These are phyloP conservation scores for Hystrix cristata DNA, from an alignment of 2,113 vertebrate species.

Conservation along the genomic window DNA sequence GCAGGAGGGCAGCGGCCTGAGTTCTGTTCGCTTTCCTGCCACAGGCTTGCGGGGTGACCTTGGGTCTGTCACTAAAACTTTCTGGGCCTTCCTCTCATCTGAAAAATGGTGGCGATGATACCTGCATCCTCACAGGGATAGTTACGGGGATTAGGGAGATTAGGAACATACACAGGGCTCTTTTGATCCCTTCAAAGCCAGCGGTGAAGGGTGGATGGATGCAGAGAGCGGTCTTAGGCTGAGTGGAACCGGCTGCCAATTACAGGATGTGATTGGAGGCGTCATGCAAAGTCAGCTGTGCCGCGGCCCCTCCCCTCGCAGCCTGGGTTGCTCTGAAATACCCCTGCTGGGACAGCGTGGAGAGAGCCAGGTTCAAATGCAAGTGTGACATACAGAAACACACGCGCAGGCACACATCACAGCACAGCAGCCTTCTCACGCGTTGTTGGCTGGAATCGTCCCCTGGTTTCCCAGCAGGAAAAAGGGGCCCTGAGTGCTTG, in stretches of 20 bases:
- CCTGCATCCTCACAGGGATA: slow-evolving; percentile 65
- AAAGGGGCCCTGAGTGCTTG: background rate
- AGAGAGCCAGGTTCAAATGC: background rate
- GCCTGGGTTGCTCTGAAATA: background rate
- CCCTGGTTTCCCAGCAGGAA: background rate
- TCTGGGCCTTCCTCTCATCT: slow-evolving; percentile 73
- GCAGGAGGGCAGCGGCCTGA: slow-evolving; percentile 37
- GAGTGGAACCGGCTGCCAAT: slow-evolving; percentile 42
- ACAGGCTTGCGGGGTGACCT: slow-evolving; percentile 69
- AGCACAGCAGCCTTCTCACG: background rate
- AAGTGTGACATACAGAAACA: rapidly evolving
- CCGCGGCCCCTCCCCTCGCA: background rate
- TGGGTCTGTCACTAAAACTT: slow-evolving; percentile 71
- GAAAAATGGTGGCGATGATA: slow-evolving; percentile 74
- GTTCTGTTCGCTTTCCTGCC: slow-evolving; percentile 59
- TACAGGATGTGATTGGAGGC: slow-evolving; percentile 65
- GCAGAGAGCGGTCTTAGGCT: slow-evolving; percentile 27
- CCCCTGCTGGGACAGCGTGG: background rate
- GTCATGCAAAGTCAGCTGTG: background rate
- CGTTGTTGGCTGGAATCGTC: rapidly evolving
- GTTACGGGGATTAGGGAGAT: slow-evolving; percentile 80
- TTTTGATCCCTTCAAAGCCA: slow-evolving; percentile 81
- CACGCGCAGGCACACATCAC: background rate
- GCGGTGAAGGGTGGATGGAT: slow-evolving; percentile 53
- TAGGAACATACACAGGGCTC: slow-evolving; percentile 73